These are phyloP conservation scores for Ceryle rudis DNA, from an alignment of 2,797 vertebrate genomes.

Conservation along the genomic window DNA sequence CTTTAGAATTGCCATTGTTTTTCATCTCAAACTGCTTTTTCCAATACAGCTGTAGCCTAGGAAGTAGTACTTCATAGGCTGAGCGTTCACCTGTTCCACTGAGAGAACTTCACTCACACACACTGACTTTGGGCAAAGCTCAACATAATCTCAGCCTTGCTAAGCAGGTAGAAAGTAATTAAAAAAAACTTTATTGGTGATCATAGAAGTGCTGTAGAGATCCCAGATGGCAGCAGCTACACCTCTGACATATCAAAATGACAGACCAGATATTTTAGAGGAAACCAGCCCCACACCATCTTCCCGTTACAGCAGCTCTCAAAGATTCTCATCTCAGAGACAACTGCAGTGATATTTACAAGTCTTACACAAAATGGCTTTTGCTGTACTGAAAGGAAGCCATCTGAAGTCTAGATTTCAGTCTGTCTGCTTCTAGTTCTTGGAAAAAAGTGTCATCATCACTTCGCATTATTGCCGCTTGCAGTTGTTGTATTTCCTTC, in stretches of 20 bases:
- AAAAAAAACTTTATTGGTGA: constrained; percentile 16
- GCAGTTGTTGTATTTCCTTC: constrained; percentile 89
- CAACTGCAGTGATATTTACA: not conserved
- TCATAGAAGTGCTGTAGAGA: not conserved
- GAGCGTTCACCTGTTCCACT: not conserved
- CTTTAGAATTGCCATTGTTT: not conserved
- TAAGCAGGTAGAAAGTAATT: not conserved
- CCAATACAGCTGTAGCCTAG: accelerated
- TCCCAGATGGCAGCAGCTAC: not conserved
- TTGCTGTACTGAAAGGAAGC: constrained; percentile 91
- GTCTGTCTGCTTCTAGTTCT: constrained; percentile 88
- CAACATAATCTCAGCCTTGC: not conserved
- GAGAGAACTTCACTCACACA: not conserved
- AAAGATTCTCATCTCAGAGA: not conserved
- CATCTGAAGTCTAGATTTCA: constrained; percentile 85
- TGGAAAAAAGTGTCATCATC: constrained; percentile 89
- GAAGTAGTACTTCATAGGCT: not conserved
- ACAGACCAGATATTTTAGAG: not conserved
- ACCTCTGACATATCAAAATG: not conserved
- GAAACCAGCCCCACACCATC: not conserved
- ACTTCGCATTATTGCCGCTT: constrained; percentile 86
- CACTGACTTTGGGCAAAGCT: not conserved
- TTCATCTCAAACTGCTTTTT: not conserved
- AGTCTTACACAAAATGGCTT: constrained; percentile 75
- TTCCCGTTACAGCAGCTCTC: not conserved